A percentile compares a stretch with the other conserved stretches of the same genome.
phyloP scores from a whole-genome alignment of 2,888 invertebrate genomes.

The Drosophila diplacantha region DNA sequence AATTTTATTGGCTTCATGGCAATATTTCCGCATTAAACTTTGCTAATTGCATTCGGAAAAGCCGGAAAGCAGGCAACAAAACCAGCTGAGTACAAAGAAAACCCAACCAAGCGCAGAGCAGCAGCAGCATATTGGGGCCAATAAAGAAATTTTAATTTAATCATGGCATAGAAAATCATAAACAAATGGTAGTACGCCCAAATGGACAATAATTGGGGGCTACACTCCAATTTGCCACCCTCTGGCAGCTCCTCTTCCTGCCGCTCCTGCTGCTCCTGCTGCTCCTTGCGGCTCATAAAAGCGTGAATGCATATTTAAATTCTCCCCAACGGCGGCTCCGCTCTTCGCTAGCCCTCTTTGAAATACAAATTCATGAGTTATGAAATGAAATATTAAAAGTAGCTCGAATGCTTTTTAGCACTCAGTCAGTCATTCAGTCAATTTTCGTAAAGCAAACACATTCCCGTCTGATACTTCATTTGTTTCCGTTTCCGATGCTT shows the following conservation, averaged over 20 bases:
- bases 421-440: conserved; percentile 47
- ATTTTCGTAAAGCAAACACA: conserved; percentile 40
- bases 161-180: conserved; percentile 51
- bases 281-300: conserved; percentile 30
- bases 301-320: conserved; percentile 60
- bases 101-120: conserved; percentile 44
- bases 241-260: neutral
- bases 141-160: conserved; percentile 65
- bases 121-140: conserved; percentile 45
- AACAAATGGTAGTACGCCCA: conserved; percentile 49
- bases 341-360: conserved; percentile 19
- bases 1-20: conserved; percentile 27
- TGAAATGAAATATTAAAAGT: conserved; percentile 65
- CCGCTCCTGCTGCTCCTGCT: neutral
- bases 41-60: conserved; percentile 41
- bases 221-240: conserved; percentile 10
- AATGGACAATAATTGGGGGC: conserved; percentile 52
- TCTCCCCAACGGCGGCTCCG: conserved; percentile 19
- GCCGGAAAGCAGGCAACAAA: conserved; percentile 1
- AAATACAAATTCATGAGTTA: conserved; percentile 67
- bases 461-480: conserved; percentile 59
- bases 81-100: conserved; percentile 28
- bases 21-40: conserved; percentile 40
- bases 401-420: conserved; percentile 44
- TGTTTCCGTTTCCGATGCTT: conserved; percentile 66